Conservation (phyloP, 1,140 invertebrate genomes). For the Dendrolimus punctatus region DNA sequence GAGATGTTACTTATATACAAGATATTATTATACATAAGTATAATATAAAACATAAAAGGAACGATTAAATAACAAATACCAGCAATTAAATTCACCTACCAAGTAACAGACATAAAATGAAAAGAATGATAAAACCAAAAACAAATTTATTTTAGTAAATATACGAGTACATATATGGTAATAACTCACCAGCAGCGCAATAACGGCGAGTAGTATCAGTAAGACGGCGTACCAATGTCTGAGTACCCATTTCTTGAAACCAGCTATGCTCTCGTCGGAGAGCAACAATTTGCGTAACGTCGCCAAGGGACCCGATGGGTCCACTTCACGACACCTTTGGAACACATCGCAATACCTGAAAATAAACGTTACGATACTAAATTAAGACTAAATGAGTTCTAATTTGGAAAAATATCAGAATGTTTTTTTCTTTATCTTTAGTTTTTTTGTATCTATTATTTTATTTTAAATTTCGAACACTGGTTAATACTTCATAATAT, state of each 20-base stretch:
- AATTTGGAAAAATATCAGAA: background rate
- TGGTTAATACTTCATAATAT: too few relatives aligned
- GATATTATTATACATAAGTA: too few relatives aligned
- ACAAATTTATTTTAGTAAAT: background rate
- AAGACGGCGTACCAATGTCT: constrained; percentile 90
- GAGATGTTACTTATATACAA: too few relatives aligned
- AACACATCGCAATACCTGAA: constrained; percentile 97
- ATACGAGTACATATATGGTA: background rate
- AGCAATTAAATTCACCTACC: too few relatives aligned
- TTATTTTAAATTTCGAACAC: too few relatives aligned
- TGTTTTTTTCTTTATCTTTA: too few relatives aligned
- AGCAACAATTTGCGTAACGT: constrained; percentile 89
- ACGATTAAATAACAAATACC: too few relatives aligned
- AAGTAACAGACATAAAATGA: too few relatives aligned
- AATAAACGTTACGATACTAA: background rate
- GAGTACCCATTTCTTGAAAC: constrained; percentile 86
- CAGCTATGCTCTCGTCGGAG: constrained; percentile 91
- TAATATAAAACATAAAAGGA: too few relatives aligned
- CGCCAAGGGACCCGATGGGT: constrained; percentile 95
- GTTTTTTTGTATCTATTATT: too few relatives aligned
- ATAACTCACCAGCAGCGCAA: constrained; percentile 83
- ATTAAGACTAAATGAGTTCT: background rate
- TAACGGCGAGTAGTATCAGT: constrained; percentile 80
- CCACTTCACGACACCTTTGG: constrained; percentile 95
- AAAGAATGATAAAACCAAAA: too few relatives aligned